A percentile compares a stretch with the other conserved stretches of the same genome.
Evolutionary conservation across 2,888 invertebrate genomes (phyloP).

Genomic region (Cantharis lateralis): DNA sequence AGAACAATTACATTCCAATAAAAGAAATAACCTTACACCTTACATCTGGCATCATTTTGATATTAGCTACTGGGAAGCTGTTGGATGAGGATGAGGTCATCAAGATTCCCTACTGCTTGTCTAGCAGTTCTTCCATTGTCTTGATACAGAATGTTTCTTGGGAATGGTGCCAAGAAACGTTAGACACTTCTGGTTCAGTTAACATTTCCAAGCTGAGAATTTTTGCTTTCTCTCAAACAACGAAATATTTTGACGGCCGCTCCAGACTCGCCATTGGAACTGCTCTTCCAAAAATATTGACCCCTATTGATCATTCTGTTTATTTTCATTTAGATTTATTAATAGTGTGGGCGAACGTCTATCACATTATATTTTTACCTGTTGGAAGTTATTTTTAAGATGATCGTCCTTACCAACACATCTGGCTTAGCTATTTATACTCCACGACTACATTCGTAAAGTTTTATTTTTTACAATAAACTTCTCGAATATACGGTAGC

Average conservation of each 20-base stretch:
- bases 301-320: background rate
- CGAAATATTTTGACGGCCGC: background rate
- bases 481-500: background rate
- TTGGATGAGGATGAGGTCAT: background rate
- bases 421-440: slow-evolving; percentile 14
- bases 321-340: background rate
- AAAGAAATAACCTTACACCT: no score
- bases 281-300: background rate
- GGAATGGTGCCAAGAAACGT: background rate
- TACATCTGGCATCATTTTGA: background rate
- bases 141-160: background rate
- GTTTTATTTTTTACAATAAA: background rate
- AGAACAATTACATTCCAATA: no score
- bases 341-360: background rate
- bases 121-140: background rate
- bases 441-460: background rate
- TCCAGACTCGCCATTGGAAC: background rate
- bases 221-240: background rate
- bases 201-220: background rate
- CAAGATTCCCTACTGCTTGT: background rate
- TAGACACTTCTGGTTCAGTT: background rate
- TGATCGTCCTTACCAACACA: slow-evolving; percentile 9
- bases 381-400: slow-evolving; percentile 8
- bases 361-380: slow-evolving; percentile 10
- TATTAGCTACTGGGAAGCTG: background rate